Percentiles rank a stretch among this genome's conserved stretches.
phyloP scores from a whole-genome alignment of 1,140 invertebrate genomes.

The Bathynomus jamesi region DNA sequence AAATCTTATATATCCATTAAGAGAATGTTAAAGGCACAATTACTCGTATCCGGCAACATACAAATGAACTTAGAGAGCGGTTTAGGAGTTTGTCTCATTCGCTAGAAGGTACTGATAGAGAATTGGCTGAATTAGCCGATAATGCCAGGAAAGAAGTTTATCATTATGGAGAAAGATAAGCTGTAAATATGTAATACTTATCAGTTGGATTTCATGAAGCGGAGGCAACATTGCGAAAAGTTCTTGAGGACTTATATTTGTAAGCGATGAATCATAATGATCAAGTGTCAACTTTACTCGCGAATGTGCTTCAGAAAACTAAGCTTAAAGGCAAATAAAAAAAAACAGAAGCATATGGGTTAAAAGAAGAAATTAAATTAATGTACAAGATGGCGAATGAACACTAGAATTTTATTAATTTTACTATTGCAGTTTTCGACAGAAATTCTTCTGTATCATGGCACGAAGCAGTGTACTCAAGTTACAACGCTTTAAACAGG shows the following conservation, averaged over 20 bases:
- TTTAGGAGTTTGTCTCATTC: background rate
- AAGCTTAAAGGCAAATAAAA: background rate
- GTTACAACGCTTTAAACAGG: background rate
- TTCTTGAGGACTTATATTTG: background rate
- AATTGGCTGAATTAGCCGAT: background rate
- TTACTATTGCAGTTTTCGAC: background rate
- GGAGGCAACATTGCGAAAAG: background rate
- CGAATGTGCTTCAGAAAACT: background rate
- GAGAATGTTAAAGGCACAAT: background rate
- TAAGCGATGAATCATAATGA: background rate
- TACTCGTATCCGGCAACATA: background rate
- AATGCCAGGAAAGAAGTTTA: background rate
- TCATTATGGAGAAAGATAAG: background rate
- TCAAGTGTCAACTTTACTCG: background rate
- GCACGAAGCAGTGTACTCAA: background rate
- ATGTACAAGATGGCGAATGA: background rate
- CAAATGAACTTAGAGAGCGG: background rate
- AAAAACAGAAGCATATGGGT: background rate
- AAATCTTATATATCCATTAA: background rate
- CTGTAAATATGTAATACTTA: background rate
- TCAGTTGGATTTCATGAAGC: background rate
- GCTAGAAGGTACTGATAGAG: background rate
- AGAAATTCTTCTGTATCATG: background rate
- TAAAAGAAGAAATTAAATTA: background rate
- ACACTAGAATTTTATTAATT: background rate